Conservation (phyloP, 2,797 vertebrate species). For the Gymnopithys bicolor region DNA sequence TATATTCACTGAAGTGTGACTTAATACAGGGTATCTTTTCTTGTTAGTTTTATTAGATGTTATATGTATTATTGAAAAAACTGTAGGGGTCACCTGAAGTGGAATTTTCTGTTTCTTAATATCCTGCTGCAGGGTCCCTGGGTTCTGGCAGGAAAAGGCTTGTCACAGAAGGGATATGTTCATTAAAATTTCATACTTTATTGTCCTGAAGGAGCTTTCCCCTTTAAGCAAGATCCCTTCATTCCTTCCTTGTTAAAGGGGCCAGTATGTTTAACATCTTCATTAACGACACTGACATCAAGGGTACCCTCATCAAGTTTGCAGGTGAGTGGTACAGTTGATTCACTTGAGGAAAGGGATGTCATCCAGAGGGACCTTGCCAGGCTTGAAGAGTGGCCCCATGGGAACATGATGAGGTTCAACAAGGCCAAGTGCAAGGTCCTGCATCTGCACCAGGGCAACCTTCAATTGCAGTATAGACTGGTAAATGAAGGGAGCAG, state of each 20-base stretch:
- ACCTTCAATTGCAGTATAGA: accelerated
- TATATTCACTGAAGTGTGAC: conserved; percentile 12
- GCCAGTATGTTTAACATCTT: background rate
- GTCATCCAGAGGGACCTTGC: background rate
- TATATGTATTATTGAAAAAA: conserved; percentile 48
- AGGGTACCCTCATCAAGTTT: background rate
- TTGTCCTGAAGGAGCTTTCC: background rate
- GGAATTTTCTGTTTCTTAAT: conserved; percentile 53
- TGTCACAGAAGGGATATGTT: background rate
- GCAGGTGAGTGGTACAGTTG: accelerated
- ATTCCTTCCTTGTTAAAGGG: background rate
- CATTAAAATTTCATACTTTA: conserved; percentile 10
- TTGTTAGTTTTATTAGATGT: conserved; percentile 49
- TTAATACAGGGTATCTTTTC: background rate
- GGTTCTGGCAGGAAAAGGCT: conserved; percentile 24
- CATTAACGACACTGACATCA: background rate
- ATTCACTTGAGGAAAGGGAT: accelerated
- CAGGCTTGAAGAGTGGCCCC: background rate
- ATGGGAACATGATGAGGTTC: accelerated
- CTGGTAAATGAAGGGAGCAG: background rate
- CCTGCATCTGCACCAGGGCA: accelerated
- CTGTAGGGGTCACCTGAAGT: conserved; percentile 1
- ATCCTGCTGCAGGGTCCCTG: conserved; percentile 41
- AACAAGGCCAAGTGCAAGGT: background rate
- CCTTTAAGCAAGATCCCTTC: background rate